Evolutionary conservation across 2,888 invertebrate species (phyloP), one percentile per base, ranked within the genome.

Genomic region (Xylocampa areola): DNA sequence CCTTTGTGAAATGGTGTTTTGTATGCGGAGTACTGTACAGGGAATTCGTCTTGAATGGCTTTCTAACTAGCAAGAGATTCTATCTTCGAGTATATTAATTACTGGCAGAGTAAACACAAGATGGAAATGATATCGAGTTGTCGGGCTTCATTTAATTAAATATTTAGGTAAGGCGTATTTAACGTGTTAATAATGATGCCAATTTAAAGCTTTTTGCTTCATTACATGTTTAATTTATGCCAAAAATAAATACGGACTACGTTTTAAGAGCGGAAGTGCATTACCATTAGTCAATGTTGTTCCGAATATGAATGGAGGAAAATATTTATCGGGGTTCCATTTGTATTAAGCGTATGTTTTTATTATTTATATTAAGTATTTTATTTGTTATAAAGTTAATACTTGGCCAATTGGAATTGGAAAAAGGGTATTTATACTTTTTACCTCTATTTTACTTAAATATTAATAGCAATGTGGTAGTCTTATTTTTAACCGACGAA

Each of bases 1-100:
- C 55, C 45, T 75, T 61, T 72, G 63, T 55, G 52, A 61, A 59
- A 63, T 41, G 57, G 54, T 57, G 62, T 74, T 77, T 74, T 70
- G 58, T 68, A 63, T 60, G 62, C 52, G n/a, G 37, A 76, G 54
- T 54, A 64, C 58, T 61, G 50, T 61, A 52, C 44, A 30, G 76
- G 66, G 65, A 74, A 65, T 77, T 59, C 11, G 7, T 45, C 19
- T 32, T 67, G 58, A 66, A 61, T 61, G 33, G 36, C 30, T 63
- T 47, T 70, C 27, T 57, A 59, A 73, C 32, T 52, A 50, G 35
- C 5, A 17, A 5, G 16, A 48, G 50, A 44, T 55, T 51, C 47
- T 60, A 53, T 41, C 11, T 41, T 11, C 4, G 11, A 39, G 33
- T 61, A 49, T 44, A 49, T 44, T 69, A 44, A 69, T 53, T 53